phyloP scores from a whole-genome alignment of 2,888 invertebrate species.

The Dryomyza anilis region DNA sequence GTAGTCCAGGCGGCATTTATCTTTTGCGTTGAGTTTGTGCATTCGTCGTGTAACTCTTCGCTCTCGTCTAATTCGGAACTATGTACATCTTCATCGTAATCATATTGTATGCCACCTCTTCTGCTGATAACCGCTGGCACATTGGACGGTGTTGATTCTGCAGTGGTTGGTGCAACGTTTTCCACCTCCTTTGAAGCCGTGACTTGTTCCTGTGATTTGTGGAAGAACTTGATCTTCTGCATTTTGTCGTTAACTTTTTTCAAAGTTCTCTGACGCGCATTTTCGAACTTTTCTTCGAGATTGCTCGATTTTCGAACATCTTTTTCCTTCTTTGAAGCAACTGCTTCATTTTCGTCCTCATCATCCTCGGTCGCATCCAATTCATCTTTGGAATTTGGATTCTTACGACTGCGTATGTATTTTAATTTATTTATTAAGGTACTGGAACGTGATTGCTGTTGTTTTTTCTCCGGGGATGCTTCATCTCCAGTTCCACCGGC shows the following conservation, averaged over 20 bases:
- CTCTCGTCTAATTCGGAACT: constrained; percentile 31
- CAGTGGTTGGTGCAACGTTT: constrained; percentile 25
- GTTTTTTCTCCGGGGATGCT: constrained; percentile 34
- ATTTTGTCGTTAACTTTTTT: constrained; percentile 51
- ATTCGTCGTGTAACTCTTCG: constrained; percentile 33
- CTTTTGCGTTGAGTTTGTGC: constrained; percentile 10
- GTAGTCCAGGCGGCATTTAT: constrained; percentile 49
- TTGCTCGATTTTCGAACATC: constrained; percentile 30
- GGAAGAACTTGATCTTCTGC: constrained; percentile 51
- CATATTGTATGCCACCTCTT: constrained; percentile 19
- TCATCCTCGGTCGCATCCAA: constrained; percentile 35
- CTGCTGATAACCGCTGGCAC: constrained; percentile 38
- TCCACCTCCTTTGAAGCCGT: constrained; percentile 15
- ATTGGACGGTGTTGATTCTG: constrained; percentile 36
- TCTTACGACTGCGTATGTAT: constrained; percentile 42
- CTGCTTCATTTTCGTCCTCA: constrained; percentile 33
- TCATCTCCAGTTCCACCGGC: constrained; percentile 33
- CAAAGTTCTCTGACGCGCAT: constrained; percentile 45
- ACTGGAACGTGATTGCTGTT: constrained; percentile 33
- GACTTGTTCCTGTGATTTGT: constrained; percentile 37
- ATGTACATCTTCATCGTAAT: constrained; percentile 40
- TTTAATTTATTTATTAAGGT: constrained; percentile 42
- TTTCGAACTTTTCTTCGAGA: constrained; percentile 40
- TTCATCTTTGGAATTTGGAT: constrained; percentile 35
- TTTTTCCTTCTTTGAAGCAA: constrained; percentile 25